phyloP scores from a whole-genome alignment of 2,888 invertebrate genomes.

The Drosophila nigritarsus region DNA sequence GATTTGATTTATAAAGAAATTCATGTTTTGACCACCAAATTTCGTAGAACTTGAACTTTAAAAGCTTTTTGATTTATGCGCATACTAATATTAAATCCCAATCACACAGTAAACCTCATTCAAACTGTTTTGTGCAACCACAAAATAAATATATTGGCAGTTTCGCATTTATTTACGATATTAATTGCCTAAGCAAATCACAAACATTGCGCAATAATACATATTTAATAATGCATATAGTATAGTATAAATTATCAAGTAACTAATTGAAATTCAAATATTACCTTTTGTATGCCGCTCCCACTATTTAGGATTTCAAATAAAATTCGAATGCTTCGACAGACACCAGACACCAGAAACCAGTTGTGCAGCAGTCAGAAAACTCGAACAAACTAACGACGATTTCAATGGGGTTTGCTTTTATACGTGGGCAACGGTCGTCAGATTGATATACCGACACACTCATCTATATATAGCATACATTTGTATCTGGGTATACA shows the following conservation, averaged over 20 bases:
- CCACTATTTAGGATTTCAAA: conserved; percentile 40
- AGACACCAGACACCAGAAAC: conserved; percentile 16
- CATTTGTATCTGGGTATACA: conserved; percentile 14
- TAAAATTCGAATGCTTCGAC: conserved; percentile 31
- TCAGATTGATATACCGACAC: conserved; percentile 10
- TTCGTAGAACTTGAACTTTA: background rate
- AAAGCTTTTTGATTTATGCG: background rate
- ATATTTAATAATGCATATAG: background rate
- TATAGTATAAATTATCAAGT: conserved; percentile 9
- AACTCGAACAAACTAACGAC: conserved; percentile 70
- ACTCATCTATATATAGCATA: conserved; percentile 12
- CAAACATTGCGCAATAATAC: conserved; percentile 17
- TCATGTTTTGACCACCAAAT: background rate
- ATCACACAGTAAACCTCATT: background rate
- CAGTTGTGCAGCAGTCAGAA: conserved; percentile 61
- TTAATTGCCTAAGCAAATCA: background rate
- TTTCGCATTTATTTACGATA: conserved; percentile 1
- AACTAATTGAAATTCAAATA: conserved; percentile 55
- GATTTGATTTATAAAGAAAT: background rate
- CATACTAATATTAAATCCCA: background rate
- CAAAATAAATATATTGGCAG: background rate
- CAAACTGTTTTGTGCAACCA: background rate
- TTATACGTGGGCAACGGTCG: conserved; percentile 62
- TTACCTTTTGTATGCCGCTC: conserved; percentile 34
- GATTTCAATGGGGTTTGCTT: conserved; percentile 66